Evolutionary conservation across 2,888 invertebrate species (phyloP), one percentile per base, ranked within the genome.

Genomic region (Leistus spinibarbis): DNA sequence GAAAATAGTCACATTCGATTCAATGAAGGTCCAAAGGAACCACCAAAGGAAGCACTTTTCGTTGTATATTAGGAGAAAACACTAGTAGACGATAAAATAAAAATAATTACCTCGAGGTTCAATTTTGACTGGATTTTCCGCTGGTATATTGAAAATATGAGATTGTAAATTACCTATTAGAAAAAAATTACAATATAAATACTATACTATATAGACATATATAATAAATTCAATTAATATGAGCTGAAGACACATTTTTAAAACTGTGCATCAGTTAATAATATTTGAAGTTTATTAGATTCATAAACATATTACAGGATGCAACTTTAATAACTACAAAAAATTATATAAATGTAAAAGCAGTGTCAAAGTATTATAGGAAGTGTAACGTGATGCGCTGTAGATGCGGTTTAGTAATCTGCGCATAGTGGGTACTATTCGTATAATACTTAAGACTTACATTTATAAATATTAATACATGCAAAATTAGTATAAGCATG

Each of bases 71-170:
- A n/a, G n/a, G n/a, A n/a, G n/a, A n/a, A n/a, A n/a, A n/a, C n/a
- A n/a, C n/a, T n/a, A n/a, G n/a, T 16, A 53, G 10, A 67, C 16
- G 22, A 60, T 20, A 24, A 20, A 56, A 69, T 23, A 69, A 76
- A 66, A 22, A 67, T 68, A 76, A 77, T 69, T 82, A 85, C 85
- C 85, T 81, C 83, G 81, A n/a, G 86, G 85, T 80, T 86, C 86
- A 13, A 80, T 80, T 81, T 86, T 86, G 7, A 86, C 81, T n/a
- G 76, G 66, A 17, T 79, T 76, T 27, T 82, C 81, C 78, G 81
- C 79, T 17, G 79, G 80, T 62, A 79, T 79, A 77, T 79, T 81
- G 54, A 80, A 60, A 23, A 78, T 64, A 69, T 77, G 76, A 64
- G 77, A 76, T 19, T 75, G 75, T 53, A 75, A 54, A 40, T 69